Evolutionary conservation across 1,140 invertebrate species (phyloP).

Genomic region (Helicorthomorpha holstii): DNA sequence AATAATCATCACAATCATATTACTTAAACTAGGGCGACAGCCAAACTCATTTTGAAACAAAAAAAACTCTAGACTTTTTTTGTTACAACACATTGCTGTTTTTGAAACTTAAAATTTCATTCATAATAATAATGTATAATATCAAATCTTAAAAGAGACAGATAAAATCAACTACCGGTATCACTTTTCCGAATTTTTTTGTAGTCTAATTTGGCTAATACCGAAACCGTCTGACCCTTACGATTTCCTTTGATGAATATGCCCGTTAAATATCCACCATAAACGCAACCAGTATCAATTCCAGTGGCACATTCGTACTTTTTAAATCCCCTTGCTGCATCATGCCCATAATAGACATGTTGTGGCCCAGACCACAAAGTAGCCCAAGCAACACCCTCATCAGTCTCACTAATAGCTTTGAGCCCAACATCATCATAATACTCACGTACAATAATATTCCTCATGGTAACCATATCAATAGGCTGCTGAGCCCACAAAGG

Average conservation of each 20-base stretch:
- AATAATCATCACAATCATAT: no score
- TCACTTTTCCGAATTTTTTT: neutral
- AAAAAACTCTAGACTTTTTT: no score
- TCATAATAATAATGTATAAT: no score
- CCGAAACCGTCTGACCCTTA: slow-evolving; percentile 9
- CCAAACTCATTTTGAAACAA: no score
- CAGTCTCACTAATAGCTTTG: slow-evolving; percentile 11
- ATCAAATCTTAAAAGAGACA: no score
- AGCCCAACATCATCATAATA: slow-evolving; percentile 9
- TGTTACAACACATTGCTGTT: no score
- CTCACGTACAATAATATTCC: slow-evolving; percentile 18
- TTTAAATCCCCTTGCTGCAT: slow-evolving; percentile 22
- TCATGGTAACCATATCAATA: slow-evolving; percentile 21
- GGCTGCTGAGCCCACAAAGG: slow-evolving; percentile 16
- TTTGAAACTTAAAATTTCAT: no score
- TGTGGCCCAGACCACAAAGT: slow-evolving; percentile 23
- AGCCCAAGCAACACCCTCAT: slow-evolving; percentile 22
- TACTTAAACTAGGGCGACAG: no score
- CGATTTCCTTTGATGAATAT: slow-evolving; percentile 12
- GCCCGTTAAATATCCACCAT: slow-evolving; percentile 20
- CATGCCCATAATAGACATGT: slow-evolving; percentile 30
- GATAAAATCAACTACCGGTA: no score
- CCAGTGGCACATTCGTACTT: slow-evolving; percentile 20
- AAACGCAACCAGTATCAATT: slow-evolving; percentile 26
- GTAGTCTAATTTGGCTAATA: neutral